These are phyloP conservation scores for Fragum fragum DNA, from an alignment of 2,888 invertebrate genomes.

Conservation along the genomic window DNA sequence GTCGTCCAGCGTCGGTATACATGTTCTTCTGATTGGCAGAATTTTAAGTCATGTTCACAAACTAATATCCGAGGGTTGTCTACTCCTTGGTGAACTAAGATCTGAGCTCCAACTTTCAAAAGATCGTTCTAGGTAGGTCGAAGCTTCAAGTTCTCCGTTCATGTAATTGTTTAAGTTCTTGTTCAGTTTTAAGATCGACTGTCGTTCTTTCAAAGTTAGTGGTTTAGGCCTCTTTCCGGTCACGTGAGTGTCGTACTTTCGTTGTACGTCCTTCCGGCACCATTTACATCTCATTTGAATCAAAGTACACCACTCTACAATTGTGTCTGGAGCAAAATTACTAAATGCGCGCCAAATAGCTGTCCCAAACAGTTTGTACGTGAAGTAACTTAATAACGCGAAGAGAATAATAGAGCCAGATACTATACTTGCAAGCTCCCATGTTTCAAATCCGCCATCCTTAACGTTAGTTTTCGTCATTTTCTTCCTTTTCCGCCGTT, in stretches of 20 bases:
- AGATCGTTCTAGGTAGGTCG: neutral
- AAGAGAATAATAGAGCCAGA: conserved; percentile 27
- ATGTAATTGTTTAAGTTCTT: conserved; percentile 62
- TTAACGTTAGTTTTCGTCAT: neutral
- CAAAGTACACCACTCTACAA: conserved; percentile 56
- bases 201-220: neutral
- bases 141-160: conserved; percentile 38
- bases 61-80: neutral
- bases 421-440: conserved; percentile 51
- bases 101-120: neutral
- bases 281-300: conserved; percentile 47
- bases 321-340: conserved; percentile 52
- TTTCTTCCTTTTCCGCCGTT: conserved; percentile 2
- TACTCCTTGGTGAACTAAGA: neutral
- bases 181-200: conserved; percentile 44
- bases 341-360: conserved; percentile 44
- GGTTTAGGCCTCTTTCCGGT: conserved; percentile 47
- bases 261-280: conserved; percentile 49
- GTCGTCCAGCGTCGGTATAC: no score
- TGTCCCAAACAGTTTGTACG: conserved; percentile 54
- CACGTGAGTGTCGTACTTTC: conserved; percentile 57
- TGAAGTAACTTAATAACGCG: conserved; percentile 29
- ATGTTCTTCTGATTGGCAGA: no score
- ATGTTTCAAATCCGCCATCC: conserved; percentile 5
- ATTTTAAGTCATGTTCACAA: no score